Percentiles rank a stretch among this genome's conserved stretches.
These are phyloP conservation scores for Graphium colonna DNA, from an alignment of 2,888 invertebrate genomes.

Conservation along the genomic window DNA sequence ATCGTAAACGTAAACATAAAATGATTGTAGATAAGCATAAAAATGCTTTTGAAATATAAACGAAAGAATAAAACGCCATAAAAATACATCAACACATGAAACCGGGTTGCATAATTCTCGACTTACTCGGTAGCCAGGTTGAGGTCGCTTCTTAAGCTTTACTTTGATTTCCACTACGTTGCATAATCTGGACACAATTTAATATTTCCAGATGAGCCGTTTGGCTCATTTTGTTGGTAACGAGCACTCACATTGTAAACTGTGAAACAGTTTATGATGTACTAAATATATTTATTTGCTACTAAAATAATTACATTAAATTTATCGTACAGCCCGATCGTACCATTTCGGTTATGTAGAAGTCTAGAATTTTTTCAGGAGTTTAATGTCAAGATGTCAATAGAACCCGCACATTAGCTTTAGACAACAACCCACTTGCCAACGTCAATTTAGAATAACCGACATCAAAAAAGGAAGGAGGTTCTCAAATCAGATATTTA, in stretches of 20 bases:
- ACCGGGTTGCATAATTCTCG: slow-evolving; percentile 3
- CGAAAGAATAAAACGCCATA: background rate
- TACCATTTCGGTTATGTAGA: background rate
- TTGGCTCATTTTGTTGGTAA: background rate
- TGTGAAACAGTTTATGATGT: background rate
- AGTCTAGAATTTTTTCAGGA: too few species aligned
- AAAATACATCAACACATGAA: slow-evolving; percentile 1
- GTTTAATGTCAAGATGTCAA: too few species aligned
- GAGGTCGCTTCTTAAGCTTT: slow-evolving; percentile 46
- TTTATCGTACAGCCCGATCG: background rate
- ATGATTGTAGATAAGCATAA: background rate
- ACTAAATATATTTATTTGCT: background rate
- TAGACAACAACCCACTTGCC: too few species aligned
- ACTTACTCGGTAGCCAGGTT: slow-evolving; percentile 28
- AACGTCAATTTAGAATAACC: too few species aligned
- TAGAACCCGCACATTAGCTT: too few species aligned
- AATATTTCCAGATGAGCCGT: background rate
- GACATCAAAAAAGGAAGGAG: too few species aligned
- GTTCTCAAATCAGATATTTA: too few species aligned
- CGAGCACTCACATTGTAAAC: background rate
- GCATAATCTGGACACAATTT: background rate
- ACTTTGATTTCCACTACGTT: slow-evolving; percentile 41
- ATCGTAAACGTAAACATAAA: background rate
- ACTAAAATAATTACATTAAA: background rate
- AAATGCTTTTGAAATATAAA: background rate